Evolutionary conservation across 1,140 invertebrate genomes (phyloP).

Genomic region (Drosophila virilis): DNA sequence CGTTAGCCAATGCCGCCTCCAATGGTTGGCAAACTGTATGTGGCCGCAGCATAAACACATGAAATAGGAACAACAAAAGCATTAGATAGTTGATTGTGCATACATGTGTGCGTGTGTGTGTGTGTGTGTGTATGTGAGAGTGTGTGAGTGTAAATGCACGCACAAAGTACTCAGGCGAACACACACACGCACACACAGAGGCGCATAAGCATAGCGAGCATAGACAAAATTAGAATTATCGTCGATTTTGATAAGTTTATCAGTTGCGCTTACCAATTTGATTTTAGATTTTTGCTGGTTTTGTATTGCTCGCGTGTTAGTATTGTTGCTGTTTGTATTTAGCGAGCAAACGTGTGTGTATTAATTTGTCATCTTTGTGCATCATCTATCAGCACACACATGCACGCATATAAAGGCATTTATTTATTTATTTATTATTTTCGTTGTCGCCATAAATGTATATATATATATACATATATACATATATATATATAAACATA

Average conservation of each 20-base stretch:
- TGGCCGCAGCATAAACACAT: slow-evolving; percentile 31
- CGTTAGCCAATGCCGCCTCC: slow-evolving; percentile 34
- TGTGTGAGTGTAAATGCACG: not conserved
- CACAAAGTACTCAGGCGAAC: not conserved
- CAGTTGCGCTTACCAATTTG: slow-evolving; percentile 60
- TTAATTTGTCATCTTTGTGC: slow-evolving; percentile 60
- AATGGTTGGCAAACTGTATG: slow-evolving; percentile 35
- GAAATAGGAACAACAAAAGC: slow-evolving; percentile 11
- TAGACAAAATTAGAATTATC: slow-evolving; percentile 71
- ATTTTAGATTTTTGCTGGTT: slow-evolving; percentile 11
- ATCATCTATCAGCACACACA: slow-evolving; percentile 62
- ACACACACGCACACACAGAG: slow-evolving; percentile 15
- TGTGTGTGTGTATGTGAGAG: not conserved
- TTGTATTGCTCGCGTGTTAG: slow-evolving; percentile 19
- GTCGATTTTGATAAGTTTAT: slow-evolving; percentile 70
- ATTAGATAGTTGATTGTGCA: slow-evolving; percentile 4
- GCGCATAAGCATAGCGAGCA: slow-evolving; percentile 14
- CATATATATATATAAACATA: slow-evolving; percentile 18
- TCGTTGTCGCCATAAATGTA: slow-evolving; percentile 52
- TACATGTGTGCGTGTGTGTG: not conserved
- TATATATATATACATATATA: slow-evolving; percentile 28
- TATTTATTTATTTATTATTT: slow-evolving; percentile 66
- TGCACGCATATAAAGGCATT: slow-evolving; percentile 56
- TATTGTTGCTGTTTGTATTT: slow-evolving; percentile 33
- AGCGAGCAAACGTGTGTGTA: slow-evolving; percentile 25